Evolutionary conservation across 1,140 invertebrate species (phyloP), one percentile per base, ranked within the genome.

Genomic region (Drosophila equinoxialis): DNA sequence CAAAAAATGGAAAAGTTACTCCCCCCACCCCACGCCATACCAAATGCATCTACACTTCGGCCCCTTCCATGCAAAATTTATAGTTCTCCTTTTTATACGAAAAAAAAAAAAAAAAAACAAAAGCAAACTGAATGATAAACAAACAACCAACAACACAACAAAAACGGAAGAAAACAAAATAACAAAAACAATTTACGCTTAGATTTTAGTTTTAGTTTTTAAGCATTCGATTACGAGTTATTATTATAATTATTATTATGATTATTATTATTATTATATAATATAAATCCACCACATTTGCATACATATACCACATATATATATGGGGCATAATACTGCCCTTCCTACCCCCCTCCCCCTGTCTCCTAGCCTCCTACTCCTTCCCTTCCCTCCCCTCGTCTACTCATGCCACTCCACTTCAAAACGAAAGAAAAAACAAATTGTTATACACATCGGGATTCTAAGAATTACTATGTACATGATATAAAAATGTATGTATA

Each of bases 221-320:
- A 85, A 76, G 69, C 60, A 71, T 51, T 62, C 64, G 63, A 68
- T 14, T 73, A 77, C 57, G 65, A 82, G 72, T 87, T 86, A 86
- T 86, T 86, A 86, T 87, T 86, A 87, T 86, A 14, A 48, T 73
- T 86, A 87, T 73, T 57, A 65, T 78, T 26, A 86, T 68, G 54
- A 10, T 35, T 60, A 60, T 41, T 20, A 37, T 37, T 61, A 61
- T 20, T 41, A 61, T 61, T 61, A 61, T 68, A 77, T 77, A 71
- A 71, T 86, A 85, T 70, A 85, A 30, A 30, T 30, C 30, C 75
- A 68, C 69, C 60, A 70, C 48, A 69, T 58, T 65, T 39, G 39
- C 55, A 58, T 55, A 41, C 63, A 60, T 8, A 63, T 10, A 37
- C 42, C 39, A 59, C 3, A 45, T 33, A 37, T 37, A 37, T 11